Base-by-base conservation (phyloP, 1,140 invertebrate genomes). In the Microplitis demolitor region DNA sequence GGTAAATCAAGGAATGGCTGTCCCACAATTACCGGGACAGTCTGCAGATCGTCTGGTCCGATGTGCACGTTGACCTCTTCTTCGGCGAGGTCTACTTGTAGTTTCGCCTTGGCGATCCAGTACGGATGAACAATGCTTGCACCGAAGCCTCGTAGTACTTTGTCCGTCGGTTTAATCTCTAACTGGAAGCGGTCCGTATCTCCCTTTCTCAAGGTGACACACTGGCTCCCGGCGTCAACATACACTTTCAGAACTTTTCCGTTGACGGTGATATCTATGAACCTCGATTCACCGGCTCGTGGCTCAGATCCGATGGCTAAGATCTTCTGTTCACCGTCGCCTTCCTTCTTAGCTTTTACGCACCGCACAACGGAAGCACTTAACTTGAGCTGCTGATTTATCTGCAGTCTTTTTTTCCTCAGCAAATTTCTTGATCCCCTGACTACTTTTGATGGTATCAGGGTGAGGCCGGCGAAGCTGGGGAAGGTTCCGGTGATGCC, bases 11-110 rank as follows among this genome's bases (percentile, higher is more conserved):
- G 9, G 39, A 78, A 72, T 4, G 77, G 61, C 34, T 76, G 74
- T 11, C 75, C 75, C 50, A 78, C 73, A 39, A 78, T 72, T 11
- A 76, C 9, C 9, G 66, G 66, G 6, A 78, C 63, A 5, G 24
- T 33, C 67, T 78, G 75, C 8, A 71, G 2, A 24, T 74, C 53
- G 61, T 78, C 53, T 11, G 73, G 74, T 13, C 76, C 72, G 35
- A 78, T 60, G 33, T 62, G 61, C 3, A 73, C 66, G 31, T 71
- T 56, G 45, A 74, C 75, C 14, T 0, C 31, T 35, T 51, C 60
- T n/a, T 76, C 61, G 1, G 64, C 74, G 45, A 73, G 54, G 53
- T 77, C 76, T 34, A 76, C 58, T 39, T 71, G 35, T 24, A 76
- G n/a, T 14, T 16, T 71, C 39, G 61, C 66, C 58, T 69, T 67